Conservation (phyloP, 2,113 vertebrate genomes). For the Oenanthe oenanthe region DNA sequence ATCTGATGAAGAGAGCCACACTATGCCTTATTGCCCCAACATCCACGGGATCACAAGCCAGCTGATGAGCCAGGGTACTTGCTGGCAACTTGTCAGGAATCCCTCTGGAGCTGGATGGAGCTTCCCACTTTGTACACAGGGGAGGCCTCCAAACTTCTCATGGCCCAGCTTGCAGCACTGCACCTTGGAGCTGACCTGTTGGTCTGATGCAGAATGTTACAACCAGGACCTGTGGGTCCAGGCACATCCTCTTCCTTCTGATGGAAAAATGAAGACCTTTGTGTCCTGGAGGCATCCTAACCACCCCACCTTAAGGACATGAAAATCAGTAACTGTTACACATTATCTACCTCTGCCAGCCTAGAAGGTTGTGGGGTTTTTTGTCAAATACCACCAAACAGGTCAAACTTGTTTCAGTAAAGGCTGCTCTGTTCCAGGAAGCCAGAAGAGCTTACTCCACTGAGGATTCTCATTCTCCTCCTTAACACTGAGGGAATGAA, state of each 20-base stretch:
- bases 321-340: not conserved
- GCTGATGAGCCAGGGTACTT: not conserved
- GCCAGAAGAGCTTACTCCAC: not conserved
- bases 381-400: conserved; percentile 4
- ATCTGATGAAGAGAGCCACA: conserved; percentile 62
- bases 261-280: not conserved
- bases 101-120: not conserved
- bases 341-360: not conserved
- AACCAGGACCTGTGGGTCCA: not conserved
- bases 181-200: not conserved
- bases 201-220: not conserved
- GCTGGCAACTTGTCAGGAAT: not conserved
- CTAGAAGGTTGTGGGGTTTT: not conserved
- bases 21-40: conserved; percentile 60
- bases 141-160: not conserved
- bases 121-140: not conserved
- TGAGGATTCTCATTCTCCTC: not conserved
- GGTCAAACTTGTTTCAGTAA: conserved; percentile 27
- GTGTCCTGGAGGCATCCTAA: not conserved
- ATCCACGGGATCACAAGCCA: not conserved
- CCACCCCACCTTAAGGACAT: not conserved
- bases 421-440: not conserved
- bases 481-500: not conserved
- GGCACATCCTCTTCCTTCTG: not conserved
- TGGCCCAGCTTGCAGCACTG: not conserved